Evolutionary conservation across 2,888 invertebrate species (phyloP).

Genomic region (Clepsis dumicolana): DNA sequence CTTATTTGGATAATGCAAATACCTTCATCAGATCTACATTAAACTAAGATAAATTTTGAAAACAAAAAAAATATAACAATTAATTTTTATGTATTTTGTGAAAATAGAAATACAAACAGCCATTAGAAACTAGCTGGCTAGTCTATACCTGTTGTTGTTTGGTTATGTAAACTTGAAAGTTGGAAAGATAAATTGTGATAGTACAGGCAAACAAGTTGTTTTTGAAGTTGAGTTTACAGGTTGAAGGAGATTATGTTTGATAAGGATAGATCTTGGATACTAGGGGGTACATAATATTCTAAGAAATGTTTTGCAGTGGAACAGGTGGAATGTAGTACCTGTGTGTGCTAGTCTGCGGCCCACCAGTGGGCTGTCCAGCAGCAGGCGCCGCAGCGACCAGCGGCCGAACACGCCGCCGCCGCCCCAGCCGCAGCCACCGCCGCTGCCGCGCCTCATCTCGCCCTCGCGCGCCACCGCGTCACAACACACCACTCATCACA

Average conservation of each 20-base stretch:
- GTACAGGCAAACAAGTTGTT: not conserved
- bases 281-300: not conserved
- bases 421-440: conserved; percentile 78
- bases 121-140: not conserved
- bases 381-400: conserved; percentile 89
- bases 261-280: not conserved
- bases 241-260: not conserved
- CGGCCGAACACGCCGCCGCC: conserved; percentile 80
- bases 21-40: not conserved
- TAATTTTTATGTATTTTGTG: too few species aligned
- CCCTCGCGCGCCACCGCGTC: conserved; percentile 47
- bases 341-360: conserved; percentile 87
- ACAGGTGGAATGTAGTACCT: conserved; percentile 54
- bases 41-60: not conserved
- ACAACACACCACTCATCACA: conserved; percentile 50
- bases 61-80: not conserved
- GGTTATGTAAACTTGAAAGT: not conserved
- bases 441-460: conserved; percentile 74
- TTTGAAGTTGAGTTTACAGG: not conserved
- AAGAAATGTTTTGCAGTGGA: not conserved
- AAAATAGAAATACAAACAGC: not conserved
- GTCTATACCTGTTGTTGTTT: not conserved
- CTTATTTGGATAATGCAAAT: not conserved
- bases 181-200: not conserved
- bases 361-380: conserved; percentile 90